Evolutionary conservation across 2,888 invertebrate species (phyloP).

Genomic region (Eulithis testata): DNA sequence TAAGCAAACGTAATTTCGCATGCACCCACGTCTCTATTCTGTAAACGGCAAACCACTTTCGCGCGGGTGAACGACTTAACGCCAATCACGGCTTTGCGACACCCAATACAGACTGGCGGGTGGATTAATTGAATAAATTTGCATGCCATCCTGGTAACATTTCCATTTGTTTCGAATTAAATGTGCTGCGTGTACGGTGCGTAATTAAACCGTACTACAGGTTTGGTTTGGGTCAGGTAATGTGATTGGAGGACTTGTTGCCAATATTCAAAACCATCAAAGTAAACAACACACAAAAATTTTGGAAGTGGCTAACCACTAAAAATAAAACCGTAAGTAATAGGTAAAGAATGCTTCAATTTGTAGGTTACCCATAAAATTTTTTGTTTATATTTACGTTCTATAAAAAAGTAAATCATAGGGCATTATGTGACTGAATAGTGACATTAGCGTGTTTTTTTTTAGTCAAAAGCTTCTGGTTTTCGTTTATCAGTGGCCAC

Average conservation of each 20-base stretch:
- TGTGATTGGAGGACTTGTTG: slow-evolving; percentile 6
- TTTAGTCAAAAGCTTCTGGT: no score
- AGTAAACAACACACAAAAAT: neutral
- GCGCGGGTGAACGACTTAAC: slow-evolving; percentile 71
- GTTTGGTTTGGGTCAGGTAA: slow-evolving; percentile 17
- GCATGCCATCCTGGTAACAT: slow-evolving; percentile 75
- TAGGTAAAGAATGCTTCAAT: no score
- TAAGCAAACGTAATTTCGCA: slow-evolving; percentile 73
- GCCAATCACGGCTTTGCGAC: slow-evolving; percentile 79
- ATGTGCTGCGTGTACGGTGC: slow-evolving; percentile 46
- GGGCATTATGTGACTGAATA: no score
- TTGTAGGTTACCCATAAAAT: no score
- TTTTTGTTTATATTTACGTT: no score
- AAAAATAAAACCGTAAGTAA: neutral
- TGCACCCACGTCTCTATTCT: slow-evolving; percentile 63
- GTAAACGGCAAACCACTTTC: slow-evolving; percentile 69
- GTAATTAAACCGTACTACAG: slow-evolving; percentile 39
- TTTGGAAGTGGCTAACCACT: no score
- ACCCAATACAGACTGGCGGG: slow-evolving; percentile 75
- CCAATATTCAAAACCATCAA: neutral
- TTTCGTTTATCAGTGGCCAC: no score
- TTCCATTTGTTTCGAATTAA: slow-evolving; percentile 80
- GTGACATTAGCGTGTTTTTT: no score
- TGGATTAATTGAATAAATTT: slow-evolving; percentile 84
- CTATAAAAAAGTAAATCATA: no score